A percentile compares a stretch with the other conserved stretches of the same genome.
These are phyloP conservation scores for Dromaius novaehollandiae DNA, from an alignment of 2,113 vertebrate species.

Conservation along the genomic window DNA sequence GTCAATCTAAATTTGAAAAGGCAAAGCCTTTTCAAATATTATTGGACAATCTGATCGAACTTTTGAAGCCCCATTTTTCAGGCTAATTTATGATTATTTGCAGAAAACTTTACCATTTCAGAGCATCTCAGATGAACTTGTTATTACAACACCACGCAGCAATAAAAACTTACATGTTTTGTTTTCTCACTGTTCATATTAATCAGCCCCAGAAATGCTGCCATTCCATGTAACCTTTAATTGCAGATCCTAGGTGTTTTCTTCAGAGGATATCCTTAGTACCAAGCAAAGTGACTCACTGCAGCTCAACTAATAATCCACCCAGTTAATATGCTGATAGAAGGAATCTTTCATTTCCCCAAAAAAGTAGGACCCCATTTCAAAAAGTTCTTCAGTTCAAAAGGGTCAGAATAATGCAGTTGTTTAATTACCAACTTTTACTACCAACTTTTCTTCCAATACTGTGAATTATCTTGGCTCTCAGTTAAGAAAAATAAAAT, in stretches of 20 bases:
- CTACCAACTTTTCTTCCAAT: background rate
- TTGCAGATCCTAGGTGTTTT: background rate
- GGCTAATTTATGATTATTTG: background rate
- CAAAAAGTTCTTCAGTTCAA: background rate
- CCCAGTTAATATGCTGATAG: background rate
- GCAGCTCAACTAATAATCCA: background rate
- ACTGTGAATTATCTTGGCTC: background rate
- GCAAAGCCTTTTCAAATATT: background rate
- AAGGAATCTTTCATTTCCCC: background rate
- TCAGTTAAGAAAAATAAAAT: background rate
- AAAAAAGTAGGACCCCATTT: too few relatives aligned
- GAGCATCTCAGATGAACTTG: background rate
- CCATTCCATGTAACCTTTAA: background rate
- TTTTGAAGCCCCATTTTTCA: background rate
- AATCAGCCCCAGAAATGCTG: background rate
- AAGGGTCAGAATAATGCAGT: background rate
- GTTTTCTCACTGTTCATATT: background rate
- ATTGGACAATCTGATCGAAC: background rate
- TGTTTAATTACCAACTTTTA: background rate
- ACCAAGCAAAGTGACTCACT: background rate
- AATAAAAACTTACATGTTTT: background rate
- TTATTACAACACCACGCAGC: background rate
- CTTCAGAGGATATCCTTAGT: background rate
- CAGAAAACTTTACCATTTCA: background rate
- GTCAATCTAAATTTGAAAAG: background rate